phyloP scores from a whole-genome alignment of 2,888 invertebrate genomes.

The Notodonta dromedarius region DNA sequence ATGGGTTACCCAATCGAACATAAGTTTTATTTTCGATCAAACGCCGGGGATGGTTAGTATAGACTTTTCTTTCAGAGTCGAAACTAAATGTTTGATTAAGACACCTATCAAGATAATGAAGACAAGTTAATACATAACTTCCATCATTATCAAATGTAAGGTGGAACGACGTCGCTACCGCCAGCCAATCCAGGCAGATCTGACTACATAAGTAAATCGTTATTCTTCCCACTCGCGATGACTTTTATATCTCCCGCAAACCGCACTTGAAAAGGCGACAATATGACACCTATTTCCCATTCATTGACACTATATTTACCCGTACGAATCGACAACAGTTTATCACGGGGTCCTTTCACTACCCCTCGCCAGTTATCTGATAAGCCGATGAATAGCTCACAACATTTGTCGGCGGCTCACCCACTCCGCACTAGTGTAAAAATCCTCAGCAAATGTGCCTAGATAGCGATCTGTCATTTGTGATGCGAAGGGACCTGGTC shows the following conservation, averaged over 20 bases:
- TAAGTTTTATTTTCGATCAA: constrained; percentile 11
- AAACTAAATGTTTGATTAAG: neutral
- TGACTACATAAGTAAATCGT: constrained; percentile 11
- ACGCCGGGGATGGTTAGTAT: neutral
- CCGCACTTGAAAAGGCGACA: constrained; percentile 57
- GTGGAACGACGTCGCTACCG: neutral
- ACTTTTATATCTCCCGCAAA: constrained; percentile 34
- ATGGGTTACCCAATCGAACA: constrained; percentile 30
- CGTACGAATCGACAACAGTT: constrained; percentile 77
- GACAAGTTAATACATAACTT: neutral
- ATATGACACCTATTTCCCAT: constrained; percentile 74
- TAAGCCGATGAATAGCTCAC: constrained; percentile 74
- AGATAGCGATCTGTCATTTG: constrained; percentile 81
- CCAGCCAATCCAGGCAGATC: neutral
- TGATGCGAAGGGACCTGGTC: constrained; percentile 51
- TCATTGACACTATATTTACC: constrained; percentile 74
- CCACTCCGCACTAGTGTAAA: constrained; percentile 79
- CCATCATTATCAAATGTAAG: neutral
- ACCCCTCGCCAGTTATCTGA: constrained; percentile 80
- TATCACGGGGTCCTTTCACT: constrained; percentile 75
- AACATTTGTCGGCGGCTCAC: constrained; percentile 78
- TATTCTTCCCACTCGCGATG: constrained; percentile 18
- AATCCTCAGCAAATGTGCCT: constrained; percentile 78
- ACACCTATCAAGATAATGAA: neutral
- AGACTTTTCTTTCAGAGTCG: neutral